Base-by-base conservation (phyloP, 2,888 invertebrate genomes). In the Formica aserva region DNA sequence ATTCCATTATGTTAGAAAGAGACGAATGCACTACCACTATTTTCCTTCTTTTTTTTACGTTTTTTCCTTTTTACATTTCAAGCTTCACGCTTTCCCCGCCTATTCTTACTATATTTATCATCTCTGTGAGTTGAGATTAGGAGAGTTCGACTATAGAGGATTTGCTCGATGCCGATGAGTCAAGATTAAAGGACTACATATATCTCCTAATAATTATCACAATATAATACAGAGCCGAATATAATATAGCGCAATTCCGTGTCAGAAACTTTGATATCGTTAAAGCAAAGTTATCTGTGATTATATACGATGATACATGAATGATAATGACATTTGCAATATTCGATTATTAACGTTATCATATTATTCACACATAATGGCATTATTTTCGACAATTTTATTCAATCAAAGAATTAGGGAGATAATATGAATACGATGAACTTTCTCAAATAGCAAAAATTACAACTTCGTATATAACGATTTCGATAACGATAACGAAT, bases 381-480 rank as follows among this genome's bases (percentile, higher is more conserved):
- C n/a, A 26, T 69, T n/a, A 38, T 15, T 38, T 9, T 15, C 18
- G 15, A 45, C 45, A 15, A 45, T 45, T 74, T 60, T 60, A 60
- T 8, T n/a, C 15, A 41, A 57, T 72, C 26, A 57, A 74, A n/a
- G n/a, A 62, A 74, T 72, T 35, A 72, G 35, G 1, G 18, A 11
- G 38, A 71, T 35, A 11, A 55, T 22, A 6, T 22, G 1, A 74
- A 72, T 57, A 11, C 41, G 9, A 1, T n/a, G 60, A 60, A 41
- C 8, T 60, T 41, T 41, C 1, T 18, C 15, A n/a, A 74, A 18
- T 72, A 41, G 41, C 41, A 18, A 67, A 48, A 67, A 32, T 52
- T 13, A n/a, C 9, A 32, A 63, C 18, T 65, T 18, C 13, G 13
- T 22, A 13, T 35, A 8, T 35, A 35, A 35, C 4, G 35, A 35